Base-by-base conservation (phyloP, 92 coral and sea anemone species). In the Paragorgia papillata region DNA sequence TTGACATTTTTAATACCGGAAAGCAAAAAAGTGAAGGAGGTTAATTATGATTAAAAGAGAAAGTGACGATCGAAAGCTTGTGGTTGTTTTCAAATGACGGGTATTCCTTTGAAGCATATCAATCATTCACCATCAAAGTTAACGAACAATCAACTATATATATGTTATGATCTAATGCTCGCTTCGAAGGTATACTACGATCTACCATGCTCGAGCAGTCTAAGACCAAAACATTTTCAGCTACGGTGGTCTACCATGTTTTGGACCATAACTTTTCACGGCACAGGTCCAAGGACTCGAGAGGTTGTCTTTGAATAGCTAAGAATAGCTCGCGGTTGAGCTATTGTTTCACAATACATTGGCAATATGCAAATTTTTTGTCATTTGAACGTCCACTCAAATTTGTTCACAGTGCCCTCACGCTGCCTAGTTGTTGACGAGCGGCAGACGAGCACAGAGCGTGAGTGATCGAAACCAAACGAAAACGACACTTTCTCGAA, bases 391-490 rank as follows among this genome's bases (percentile, higher is more conserved):
- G 17, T n/a, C n/a, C n/a, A 31, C 37, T n/a, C 37, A 57, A 69
- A 49, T 53, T 24, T 33, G 19, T 49, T 58, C 59, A 55, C 50
- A 53, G 63, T 7, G 78, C 78, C 78, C 64, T 32, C 25, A 39
- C 65, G 63, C 32, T 13, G 30, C 14, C 59, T 68, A 71, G 78
- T 71, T 71, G 78, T 51, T 53, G 78, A 53, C 64, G 64, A 71
- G 50, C 30, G 21, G 4, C 54, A 31, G 25, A 55, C 78, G 78
- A 71, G 50, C 46, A 18, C 63, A 27, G 44, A 71, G 78, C 78
- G 61, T 71, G 63, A 29, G 78, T 20, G 44, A 69, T 69, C 76
- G 76, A 71, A 54, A 58, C 63, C 27, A 55, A 34, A 44, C 62
- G 57, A 56, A 30, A 46, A 68, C 35, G 24, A 53, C 78, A 26